Percentiles rank a stretch among this genome's conserved stretches.
phyloP scores from a whole-genome alignment of 2,888 invertebrate genomes.

The Acanthoscelides obtectus region DNA sequence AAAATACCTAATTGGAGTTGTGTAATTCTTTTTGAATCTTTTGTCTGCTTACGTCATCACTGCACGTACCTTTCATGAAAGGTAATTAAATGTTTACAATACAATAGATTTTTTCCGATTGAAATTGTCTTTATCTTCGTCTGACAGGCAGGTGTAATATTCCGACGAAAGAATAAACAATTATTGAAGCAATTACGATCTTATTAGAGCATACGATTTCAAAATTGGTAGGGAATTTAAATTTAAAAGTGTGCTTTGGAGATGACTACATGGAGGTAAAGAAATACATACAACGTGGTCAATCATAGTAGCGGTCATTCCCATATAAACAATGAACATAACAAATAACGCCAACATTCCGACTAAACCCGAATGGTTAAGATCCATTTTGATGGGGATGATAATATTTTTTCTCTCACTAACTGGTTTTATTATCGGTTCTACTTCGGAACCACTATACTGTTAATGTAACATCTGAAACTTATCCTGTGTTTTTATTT shows the following conservation, averaged over 20 bases:
- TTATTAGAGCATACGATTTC: neutral
- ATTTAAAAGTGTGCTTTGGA: neutral
- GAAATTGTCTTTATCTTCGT: neutral
- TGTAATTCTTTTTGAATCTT: neutral
- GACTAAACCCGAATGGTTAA: no score
- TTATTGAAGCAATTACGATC: neutral
- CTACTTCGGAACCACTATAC: no score
- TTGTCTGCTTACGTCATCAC: neutral
- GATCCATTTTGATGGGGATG: no score
- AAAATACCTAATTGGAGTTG: neutral
- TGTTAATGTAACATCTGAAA: no score
- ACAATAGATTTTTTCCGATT: neutral
- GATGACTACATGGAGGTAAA: neutral
- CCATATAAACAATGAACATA: no score
- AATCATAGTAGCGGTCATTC: no score
- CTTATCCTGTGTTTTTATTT: no score
- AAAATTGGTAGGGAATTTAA: neutral
- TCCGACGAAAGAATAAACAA: neutral
- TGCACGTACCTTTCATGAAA: neutral
- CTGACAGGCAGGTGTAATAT: neutral
- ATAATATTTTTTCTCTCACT: no score
- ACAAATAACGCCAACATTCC: no score
- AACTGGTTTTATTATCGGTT: no score
- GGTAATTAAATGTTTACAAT: neutral
- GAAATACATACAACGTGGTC: no score